Evolutionary conservation across 1,140 invertebrate genomes (phyloP).

Genomic region (Eubasilissa regina): DNA sequence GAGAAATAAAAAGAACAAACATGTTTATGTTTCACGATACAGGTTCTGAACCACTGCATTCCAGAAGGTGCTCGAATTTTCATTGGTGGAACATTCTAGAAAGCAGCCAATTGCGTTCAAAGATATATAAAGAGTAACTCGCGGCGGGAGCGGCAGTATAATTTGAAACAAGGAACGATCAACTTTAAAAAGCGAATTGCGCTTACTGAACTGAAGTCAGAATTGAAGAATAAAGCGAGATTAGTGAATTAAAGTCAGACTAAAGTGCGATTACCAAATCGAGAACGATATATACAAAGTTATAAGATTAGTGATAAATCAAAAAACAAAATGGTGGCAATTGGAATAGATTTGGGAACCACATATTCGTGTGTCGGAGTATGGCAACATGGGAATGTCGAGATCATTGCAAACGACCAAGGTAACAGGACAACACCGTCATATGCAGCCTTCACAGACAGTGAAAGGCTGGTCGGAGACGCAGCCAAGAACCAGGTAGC

Average conservation of each 20-base stretch:
- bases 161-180: slow-evolving; percentile 5
- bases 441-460: slow-evolving; percentile 91
- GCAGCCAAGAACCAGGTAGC: no score
- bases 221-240: background rate
- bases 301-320: background rate
- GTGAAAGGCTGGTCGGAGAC: slow-evolving; percentile 91
- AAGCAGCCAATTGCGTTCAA: slow-evolving; percentile 42
- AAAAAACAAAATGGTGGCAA: slow-evolving; percentile 73
- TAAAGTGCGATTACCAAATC: background rate
- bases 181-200: background rate
- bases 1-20: no score
- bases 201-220: no score
- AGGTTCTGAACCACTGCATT: background rate
- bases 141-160: slow-evolving; percentile 3
- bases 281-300: no score
- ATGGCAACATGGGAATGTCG: no score
- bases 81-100: slow-evolving; percentile 31
- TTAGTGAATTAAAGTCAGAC: background rate
- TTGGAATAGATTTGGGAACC: slow-evolving; percentile 86
- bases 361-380: slow-evolving; percentile 64
- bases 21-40: no score
- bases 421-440: no score
- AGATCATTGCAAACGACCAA: no score
- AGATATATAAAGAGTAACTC: slow-evolving; percentile 7
- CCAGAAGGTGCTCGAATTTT: background rate